Evolutionary conservation across 2,797 vertebrate species (phyloP).

Genomic region (Enteromius anoplus): DNA sequence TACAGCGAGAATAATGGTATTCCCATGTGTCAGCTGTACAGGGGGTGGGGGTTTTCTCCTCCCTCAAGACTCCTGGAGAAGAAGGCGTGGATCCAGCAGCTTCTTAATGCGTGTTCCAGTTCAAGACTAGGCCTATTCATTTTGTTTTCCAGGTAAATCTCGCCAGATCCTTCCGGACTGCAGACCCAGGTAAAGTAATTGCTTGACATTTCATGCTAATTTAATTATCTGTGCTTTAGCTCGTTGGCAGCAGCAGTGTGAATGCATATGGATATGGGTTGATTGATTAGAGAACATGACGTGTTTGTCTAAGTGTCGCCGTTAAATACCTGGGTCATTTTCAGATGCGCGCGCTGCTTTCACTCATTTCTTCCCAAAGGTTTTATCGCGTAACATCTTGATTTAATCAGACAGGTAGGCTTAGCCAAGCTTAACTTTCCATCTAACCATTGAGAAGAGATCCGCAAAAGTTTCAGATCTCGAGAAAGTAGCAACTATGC

Average conservation of each 20-base stretch:
- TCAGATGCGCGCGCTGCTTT: background rate
- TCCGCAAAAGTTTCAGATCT: background rate
- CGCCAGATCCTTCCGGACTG: constrained; percentile 35
- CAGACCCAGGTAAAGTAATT: constrained; percentile 54
- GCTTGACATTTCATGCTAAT: constrained; percentile 71
- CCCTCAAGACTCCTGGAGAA: background rate
- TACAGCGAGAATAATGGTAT: background rate
- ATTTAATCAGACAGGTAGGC: background rate
- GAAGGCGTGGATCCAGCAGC: constrained; percentile 15
- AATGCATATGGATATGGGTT: constrained; percentile 62
- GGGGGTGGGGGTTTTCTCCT: background rate
- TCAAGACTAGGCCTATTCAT: constrained; percentile 48
- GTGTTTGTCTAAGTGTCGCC: background rate
- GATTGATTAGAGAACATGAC: constrained; percentile 33
- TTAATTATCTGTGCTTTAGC: constrained; percentile 64
- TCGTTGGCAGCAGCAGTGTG: constrained; percentile 20
- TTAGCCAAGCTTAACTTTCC: background rate
- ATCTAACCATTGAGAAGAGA: background rate
- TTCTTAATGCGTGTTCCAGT: constrained; percentile 14
- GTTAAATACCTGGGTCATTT: background rate
- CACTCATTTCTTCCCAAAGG: background rate
- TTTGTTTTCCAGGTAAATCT: constrained; percentile 39
- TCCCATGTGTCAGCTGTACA: background rate
- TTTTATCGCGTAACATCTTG: background rate
- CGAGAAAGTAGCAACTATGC: background rate